phyloP scores from a whole-genome alignment of 2,113 vertebrate genomes.

The Desmodus rotundus region DNA sequence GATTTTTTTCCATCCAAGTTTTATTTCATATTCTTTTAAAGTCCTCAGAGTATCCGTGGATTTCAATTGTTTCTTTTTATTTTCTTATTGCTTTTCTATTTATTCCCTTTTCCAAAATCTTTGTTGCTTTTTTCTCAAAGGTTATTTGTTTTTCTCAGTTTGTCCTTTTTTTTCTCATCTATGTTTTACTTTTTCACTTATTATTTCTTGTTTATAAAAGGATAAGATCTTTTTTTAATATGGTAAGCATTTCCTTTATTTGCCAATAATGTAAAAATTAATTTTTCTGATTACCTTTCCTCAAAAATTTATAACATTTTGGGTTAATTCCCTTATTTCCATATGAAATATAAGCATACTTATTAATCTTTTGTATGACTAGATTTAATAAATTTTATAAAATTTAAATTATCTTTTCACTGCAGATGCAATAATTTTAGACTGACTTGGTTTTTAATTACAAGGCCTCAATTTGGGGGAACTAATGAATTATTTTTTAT shows the following conservation, averaged over 20 bases:
- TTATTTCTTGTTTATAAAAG: neutral
- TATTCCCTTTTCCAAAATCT: neutral
- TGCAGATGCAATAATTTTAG: neutral
- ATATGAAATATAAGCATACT: neutral
- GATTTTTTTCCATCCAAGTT: neutral
- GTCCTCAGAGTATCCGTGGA: neutral
- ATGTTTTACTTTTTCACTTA: neutral
- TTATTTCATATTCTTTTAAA: slow-evolving; percentile 18
- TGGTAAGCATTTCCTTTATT: neutral
- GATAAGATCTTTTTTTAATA: neutral
- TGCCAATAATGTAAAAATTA: neutral
- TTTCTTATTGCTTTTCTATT: neutral
- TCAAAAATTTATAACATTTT: neutral
- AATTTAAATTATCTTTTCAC: neutral
- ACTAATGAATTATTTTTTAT: neutral
- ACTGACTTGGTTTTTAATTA: neutral
- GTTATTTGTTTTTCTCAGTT: neutral
- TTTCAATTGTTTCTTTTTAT: neutral
- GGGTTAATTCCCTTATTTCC: neutral
- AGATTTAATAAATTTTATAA: neutral
- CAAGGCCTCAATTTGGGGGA: neutral
- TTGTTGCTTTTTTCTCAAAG: neutral
- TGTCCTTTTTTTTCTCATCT: neutral
- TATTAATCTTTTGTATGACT: neutral
- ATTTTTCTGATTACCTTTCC: neutral